phyloP scores from a whole-genome alignment of 2,113 vertebrate genomes.

The Pholis gunnellus region DNA sequence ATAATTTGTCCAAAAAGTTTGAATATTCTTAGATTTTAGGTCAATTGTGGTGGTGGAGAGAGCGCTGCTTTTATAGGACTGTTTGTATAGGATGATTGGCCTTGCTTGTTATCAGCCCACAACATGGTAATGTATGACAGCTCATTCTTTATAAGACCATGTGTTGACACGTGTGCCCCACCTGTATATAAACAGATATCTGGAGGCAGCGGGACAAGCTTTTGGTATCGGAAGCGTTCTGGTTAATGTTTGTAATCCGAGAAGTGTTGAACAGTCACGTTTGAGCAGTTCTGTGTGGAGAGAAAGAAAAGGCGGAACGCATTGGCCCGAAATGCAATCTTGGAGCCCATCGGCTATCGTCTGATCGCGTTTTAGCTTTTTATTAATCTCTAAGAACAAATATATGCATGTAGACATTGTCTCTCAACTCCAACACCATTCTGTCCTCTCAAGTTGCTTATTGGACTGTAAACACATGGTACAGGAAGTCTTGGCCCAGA shows the following conservation, averaged over 20 bases:
- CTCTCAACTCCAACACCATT: neutral
- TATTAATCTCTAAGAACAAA: neutral
- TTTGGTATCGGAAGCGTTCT: neutral
- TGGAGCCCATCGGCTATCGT: neutral
- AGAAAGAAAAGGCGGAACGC: too few relatives aligned
- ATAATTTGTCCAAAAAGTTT: neutral
- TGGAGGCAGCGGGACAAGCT: too few relatives aligned
- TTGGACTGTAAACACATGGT: neutral
- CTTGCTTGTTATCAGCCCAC: neutral
- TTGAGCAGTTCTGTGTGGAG: neutral
- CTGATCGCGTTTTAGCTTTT: neutral
- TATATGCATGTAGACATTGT: neutral
- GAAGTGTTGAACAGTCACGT: neutral
- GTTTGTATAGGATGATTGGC: neutral
- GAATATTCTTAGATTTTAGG: neutral
- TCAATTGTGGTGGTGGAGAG: neutral
- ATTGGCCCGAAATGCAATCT: neutral
- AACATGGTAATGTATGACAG: neutral
- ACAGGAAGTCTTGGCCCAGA: neutral
- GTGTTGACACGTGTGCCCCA: neutral
- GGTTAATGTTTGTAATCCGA: neutral
- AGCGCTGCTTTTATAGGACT: neutral
- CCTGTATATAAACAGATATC: neutral
- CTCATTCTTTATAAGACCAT: neutral
- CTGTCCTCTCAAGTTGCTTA: neutral